Evolutionary conservation across 2,797 vertebrate genomes (phyloP), one percentile per base, ranked within the genome.

Genomic region (Myotis vivesi): DNA sequence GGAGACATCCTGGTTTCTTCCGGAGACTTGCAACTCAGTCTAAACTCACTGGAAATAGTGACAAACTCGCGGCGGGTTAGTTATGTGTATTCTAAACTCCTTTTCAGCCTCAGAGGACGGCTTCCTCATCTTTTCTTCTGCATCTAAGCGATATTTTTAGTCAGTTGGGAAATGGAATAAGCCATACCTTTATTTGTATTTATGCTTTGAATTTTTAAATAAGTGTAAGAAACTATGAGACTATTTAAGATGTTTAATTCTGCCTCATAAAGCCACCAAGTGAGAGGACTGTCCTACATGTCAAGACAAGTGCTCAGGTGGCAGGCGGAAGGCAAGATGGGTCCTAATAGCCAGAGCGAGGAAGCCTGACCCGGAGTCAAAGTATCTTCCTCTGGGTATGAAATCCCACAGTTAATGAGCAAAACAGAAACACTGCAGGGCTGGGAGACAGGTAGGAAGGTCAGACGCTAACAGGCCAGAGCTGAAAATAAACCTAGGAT

Each of bases 401-500:
- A 89, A 71, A 89, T n/a, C 77, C 57, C 89, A 38, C 36, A 38
- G 51, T 38, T 85, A 94, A 85, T 92, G 30, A 95, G 77, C 62
- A 92, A 86, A 95, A 59, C 46, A 57, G 77, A 85, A 85, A 76
- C 46, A 51, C 33, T 6, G 17, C 51, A 64, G 38, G 87, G 25
- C 13, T 71, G 46, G 16, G 64, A 94, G 57, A 86, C 64, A 86
- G 69, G 66, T 79, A 92, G 62, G 81, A 89, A 93, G 79, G 90
- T 88, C 88, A 92, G 82, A 75, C 6, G 59, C 91, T 93, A 94
- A 79, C 51, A 76, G 41, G 16, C 68, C 89, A 79, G 77, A 77
- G 85, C 90, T 69, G 81, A 96, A 96, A 88, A 89, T 95, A 94
- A 92, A 88, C 77, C 89, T n/a, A 57, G 28, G 90, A 93, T 97